Base-by-base conservation (phyloP, 2,797 vertebrate species). In the Poecilia velifera region DNA sequence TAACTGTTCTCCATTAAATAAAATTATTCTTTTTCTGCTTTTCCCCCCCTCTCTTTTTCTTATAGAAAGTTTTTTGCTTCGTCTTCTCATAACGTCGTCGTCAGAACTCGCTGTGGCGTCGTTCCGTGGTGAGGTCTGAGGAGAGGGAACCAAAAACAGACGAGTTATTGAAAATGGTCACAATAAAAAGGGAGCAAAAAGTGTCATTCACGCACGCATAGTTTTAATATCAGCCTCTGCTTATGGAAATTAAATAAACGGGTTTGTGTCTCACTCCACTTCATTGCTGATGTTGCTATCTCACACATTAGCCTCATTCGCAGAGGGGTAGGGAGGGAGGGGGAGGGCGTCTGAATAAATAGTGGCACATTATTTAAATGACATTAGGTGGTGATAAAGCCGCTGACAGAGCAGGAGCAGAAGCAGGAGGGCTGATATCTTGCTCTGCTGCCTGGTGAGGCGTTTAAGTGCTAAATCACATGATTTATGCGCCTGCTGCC, bases 101-200 rank as follows among this genome's bases (percentile, higher is more conserved):
- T 93, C 82, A 96, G 87, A 77, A 92, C 93, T 86, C 95, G 93
- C 80, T 95, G 95, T 92, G 95, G 74, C 74, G 95, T 87, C 82
- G 94, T 93, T 85, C 93, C 94, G 13, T 95, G 95, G 82, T 94
- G 95, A 93, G 94, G 91, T 94, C 95, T 96, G 87, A 84, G 78
- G 59, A n/a, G 41, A 68, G 34, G 73, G 41, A 80, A 75, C 74
- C n/a, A 28, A 8, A 20, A 20, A n/a, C n/a, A 36, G 41, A 12
- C 31, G 8, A 22, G 28, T 72, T 34, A 25, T 22, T 46, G 18
- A 41, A 51, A 70, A 71, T 0, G 8, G 14, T 25, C 1, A 51
- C 2, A 47, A 47, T 4, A 51, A 51, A 22, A 22, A 8, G 8
- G 7, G 49, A 51, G 49, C 49, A 51, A 22, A 51, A 25, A 25